Base-by-base conservation (phyloP, 2,113 vertebrate genomes). In the Bubalus kerabau region DNA sequence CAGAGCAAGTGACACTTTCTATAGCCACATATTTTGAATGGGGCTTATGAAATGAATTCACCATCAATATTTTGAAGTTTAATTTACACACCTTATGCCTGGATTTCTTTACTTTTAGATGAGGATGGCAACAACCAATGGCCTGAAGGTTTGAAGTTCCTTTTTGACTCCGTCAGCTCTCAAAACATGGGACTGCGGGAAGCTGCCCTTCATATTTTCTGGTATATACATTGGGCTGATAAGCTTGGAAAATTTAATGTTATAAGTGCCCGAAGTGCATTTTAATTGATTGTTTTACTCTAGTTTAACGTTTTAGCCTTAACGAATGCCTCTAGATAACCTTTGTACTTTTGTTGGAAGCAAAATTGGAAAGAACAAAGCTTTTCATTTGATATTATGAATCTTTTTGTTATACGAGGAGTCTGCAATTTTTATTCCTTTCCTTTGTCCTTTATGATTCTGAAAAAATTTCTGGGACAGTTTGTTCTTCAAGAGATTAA, bases 111-210 rank as follows among this genome's bases (percentile, higher is more conserved):
- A 92, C 85, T 97, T 92, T 36, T 95, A 99, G 99, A 99, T 98
- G 99, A 99, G 60, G 99, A 99, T 52, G 99, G 99, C 54, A 99
- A 99, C 97, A 99, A 99, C 97, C 99, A 99, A 97, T 99, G 99
- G 99, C 99, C 99, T 40, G 99, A 99, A 98, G 98, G 99, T 94
- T 98, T 99, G 94, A 99, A 99, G 98, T 99, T 99, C 97, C 99
- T 99, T 52, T 99, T 99, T 94, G 99, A 99, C 91, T 99, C 99
- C 0, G 99, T 99, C 88, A 99, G 99, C 98, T 99, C 99, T 57
- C 99, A 99, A 97, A 99, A 99, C 0, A 98, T 99, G 46, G 99
- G 99, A 86, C 98, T 99, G 82, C 99, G 99, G 90, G 99, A 99
- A 98, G 99, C 99, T 78, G 99, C 99, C n/a, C 98, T 99, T 40